A percentile compares a stretch with the other conserved stretches of the same genome.
Evolutionary conservation across 35 echinoderm and acorn worm species (phyloP).

Genomic region (Lytechinus pictus): DNA sequence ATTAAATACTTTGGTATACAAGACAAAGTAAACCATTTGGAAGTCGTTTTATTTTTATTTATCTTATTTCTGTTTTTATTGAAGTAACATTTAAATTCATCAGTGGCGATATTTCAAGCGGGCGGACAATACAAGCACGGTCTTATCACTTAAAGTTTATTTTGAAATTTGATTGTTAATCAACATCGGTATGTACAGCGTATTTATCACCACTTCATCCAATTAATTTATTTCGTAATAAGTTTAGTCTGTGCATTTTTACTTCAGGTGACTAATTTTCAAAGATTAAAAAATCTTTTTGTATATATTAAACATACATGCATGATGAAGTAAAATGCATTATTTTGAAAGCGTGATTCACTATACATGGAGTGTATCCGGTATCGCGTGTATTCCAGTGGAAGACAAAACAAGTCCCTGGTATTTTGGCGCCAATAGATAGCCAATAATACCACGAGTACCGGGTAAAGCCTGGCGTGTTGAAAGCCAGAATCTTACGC

Average conservation of each 20-base stretch:
- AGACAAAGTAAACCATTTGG: too few species aligned
- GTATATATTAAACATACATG: neutral
- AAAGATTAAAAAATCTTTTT: neutral
- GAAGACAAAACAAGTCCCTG: neutral
- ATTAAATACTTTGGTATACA: too few species aligned
- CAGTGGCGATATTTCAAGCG: too few species aligned
- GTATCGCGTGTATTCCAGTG: neutral
- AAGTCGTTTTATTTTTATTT: too few species aligned
- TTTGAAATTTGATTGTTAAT: neutral
- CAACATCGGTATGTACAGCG: neutral
- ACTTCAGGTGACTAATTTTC: neutral
- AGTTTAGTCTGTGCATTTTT: neutral
- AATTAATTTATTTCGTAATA: neutral
- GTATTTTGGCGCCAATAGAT: slow-evolving; percentile 5
- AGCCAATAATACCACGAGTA: neutral
- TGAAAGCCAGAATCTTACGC: neutral
- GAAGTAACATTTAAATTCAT: too few species aligned
- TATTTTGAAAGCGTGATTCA: neutral
- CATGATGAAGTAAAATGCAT: neutral
- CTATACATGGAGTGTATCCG: neutral
- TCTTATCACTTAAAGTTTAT: neutral
- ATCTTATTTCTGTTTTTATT: too few species aligned
- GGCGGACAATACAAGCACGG: neutral
- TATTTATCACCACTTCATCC: neutral
- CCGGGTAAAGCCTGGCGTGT: neutral